Evolutionary conservation across 2,113 vertebrate species (phyloP).

Genomic region (Zosterops hypoxanthus): DNA sequence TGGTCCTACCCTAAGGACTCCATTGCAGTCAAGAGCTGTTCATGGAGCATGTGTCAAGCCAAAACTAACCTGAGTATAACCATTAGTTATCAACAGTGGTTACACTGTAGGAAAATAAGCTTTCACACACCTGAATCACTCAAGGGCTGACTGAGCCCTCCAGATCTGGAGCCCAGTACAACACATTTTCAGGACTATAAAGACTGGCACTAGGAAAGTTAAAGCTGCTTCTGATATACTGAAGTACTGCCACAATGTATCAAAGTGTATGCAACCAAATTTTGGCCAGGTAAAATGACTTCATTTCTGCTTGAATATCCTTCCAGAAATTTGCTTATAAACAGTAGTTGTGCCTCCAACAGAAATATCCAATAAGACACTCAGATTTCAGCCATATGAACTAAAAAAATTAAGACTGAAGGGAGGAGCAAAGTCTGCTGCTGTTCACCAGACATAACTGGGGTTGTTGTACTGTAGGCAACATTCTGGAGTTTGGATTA

Average conservation of each 20-base stretch:
- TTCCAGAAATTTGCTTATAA: background rate
- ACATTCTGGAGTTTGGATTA: background rate
- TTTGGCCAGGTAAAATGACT: background rate
- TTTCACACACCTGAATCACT: background rate
- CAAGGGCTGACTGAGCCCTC: background rate
- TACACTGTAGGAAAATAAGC: background rate
- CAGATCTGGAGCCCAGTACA: background rate
- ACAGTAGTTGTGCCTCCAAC: background rate
- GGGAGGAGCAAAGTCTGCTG: background rate
- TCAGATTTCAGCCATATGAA: background rate
- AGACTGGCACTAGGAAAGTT: background rate
- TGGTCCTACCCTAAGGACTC: background rate
- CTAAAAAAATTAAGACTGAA: background rate
- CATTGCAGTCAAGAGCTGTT: background rate
- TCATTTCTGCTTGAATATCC: background rate
- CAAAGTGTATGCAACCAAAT: background rate
- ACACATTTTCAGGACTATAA: background rate
- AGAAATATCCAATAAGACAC: background rate
- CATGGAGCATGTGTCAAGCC: background rate
- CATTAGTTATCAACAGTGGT: background rate
- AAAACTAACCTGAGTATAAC: background rate
- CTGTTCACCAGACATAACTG: background rate
- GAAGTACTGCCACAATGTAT: background rate
- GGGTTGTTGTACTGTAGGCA: background rate
- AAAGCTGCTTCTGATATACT: background rate